Percentiles rank a stretch among this genome's conserved stretches.
phyloP scores from a whole-genome alignment of 2,888 invertebrate species.

The Alentia gelatinosa region DNA sequence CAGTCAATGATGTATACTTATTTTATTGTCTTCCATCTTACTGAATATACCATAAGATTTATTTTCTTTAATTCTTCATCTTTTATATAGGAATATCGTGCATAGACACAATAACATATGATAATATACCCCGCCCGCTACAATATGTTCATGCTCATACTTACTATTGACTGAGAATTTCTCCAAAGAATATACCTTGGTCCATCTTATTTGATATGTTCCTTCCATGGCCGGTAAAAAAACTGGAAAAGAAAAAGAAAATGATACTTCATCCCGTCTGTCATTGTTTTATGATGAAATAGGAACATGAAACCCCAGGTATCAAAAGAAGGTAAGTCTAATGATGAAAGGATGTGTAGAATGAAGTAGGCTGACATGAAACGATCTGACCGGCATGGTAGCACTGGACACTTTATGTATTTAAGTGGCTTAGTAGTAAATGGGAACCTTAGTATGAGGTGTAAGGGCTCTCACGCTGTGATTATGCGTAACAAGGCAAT shows the following conservation, averaged over 20 bases:
- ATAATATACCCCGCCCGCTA: too few relatives aligned
- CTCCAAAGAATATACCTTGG: background rate
- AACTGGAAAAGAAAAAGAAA: background rate
- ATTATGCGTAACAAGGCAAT: too few relatives aligned
- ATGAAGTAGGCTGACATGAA: background rate
- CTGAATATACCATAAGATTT: too few relatives aligned
- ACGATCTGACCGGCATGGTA: background rate
- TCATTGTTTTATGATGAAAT: background rate
- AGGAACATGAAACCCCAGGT: background rate
- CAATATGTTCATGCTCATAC: too few relatives aligned
- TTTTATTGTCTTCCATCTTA: too few relatives aligned
- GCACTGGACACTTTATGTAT: background rate
- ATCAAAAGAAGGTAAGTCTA: background rate
- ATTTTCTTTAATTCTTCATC: too few relatives aligned
- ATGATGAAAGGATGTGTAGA: background rate
- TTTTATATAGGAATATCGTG: too few relatives aligned
- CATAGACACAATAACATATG: too few relatives aligned
- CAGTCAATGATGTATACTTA: too few relatives aligned
- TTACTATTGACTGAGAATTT: background rate
- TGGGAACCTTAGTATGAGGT: too few relatives aligned
- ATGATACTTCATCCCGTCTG: background rate
- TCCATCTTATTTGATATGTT: background rate
- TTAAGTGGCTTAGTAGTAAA: background rate
- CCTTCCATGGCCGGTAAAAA: background rate
- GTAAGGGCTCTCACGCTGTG: too few relatives aligned